These are phyloP conservation scores for Spicauda simplicius DNA, from an alignment of 2,888 invertebrate species.

Conservation along the genomic window DNA sequence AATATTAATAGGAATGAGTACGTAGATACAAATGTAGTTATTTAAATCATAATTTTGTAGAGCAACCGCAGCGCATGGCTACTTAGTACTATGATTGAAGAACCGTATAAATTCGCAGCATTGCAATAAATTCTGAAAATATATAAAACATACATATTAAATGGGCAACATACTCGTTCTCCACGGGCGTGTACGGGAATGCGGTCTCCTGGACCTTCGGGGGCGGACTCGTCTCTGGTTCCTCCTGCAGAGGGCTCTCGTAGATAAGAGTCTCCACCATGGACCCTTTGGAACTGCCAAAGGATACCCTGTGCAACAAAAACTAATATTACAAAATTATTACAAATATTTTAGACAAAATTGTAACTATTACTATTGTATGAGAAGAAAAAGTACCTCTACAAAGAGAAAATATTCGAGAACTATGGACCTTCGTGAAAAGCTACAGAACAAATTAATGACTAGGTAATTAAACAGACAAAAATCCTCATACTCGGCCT, in stretches of 20 bases:
- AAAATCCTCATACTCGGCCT: background rate
- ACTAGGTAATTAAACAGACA: background rate
- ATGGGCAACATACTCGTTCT: constrained; percentile 85
- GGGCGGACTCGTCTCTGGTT: constrained; percentile 89
- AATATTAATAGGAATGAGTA: too few species aligned
- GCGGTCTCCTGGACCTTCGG: constrained; percentile 75
- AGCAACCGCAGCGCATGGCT: background rate
- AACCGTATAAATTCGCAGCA: background rate
- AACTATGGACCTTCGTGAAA: background rate
- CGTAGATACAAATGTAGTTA: too few species aligned
- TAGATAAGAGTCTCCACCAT: constrained; percentile 97
- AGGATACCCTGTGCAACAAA: constrained; percentile 91
- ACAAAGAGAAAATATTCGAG: background rate
- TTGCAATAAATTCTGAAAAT: constrained; percentile 17
- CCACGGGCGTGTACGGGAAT: constrained; percentile 78
- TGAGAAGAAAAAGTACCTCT: background rate
- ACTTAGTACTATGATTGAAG: background rate
- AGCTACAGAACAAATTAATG: background rate
- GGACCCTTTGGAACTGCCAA: constrained; percentile 96
- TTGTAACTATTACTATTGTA: too few species aligned
- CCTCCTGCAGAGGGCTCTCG: constrained; percentile 93
- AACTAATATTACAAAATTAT: constrained; percentile 15
- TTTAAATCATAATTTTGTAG: background rate
- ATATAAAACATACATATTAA: constrained; percentile 73
- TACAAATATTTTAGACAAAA: background rate